These are phyloP conservation scores for Patella depressa DNA, from an alignment of 2,888 invertebrate species.

Conservation along the genomic window DNA sequence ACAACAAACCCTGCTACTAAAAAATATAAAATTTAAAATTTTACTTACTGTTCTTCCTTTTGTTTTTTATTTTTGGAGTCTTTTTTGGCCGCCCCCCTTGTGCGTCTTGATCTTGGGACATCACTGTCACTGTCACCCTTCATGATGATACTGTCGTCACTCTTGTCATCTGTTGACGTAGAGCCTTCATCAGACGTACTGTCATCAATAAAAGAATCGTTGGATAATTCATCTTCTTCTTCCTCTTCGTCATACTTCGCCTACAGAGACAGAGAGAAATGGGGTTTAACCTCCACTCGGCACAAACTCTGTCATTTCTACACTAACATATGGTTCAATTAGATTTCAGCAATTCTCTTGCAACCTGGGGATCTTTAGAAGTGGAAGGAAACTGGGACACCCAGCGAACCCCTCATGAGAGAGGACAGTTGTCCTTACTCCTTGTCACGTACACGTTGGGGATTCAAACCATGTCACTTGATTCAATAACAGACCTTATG, in stretches of 20 bases:
- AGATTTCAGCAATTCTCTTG: no score
- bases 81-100: conserved; percentile 36
- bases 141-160: conserved; percentile 27
- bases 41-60: not conserved
- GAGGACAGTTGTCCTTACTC: not conserved
- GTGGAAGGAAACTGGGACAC: not conserved
- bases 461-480: no score
- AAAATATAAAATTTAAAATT: no score
- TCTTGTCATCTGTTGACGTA: conserved; percentile 36
- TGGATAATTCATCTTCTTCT: conserved; percentile 34
- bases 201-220: conserved; percentile 64
- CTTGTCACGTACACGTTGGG: no score
- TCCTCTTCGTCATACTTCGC: conserved; percentile 31
- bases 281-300: no score
- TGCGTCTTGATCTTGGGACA: conserved; percentile 29
- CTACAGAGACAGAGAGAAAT: conserved; percentile 16
- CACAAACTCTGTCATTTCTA: no score
- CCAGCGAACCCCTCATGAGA: not conserved
- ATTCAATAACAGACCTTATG: no score
- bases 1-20: no score
- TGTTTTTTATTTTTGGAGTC: conserved; percentile 27
- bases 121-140: conserved; percentile 33
- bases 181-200: conserved; percentile 41
- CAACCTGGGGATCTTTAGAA: not conserved
- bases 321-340: no score